Evolutionary conservation across 2,888 invertebrate genomes (phyloP).

Genomic region (Hirtodrosophila confusa): DNA sequence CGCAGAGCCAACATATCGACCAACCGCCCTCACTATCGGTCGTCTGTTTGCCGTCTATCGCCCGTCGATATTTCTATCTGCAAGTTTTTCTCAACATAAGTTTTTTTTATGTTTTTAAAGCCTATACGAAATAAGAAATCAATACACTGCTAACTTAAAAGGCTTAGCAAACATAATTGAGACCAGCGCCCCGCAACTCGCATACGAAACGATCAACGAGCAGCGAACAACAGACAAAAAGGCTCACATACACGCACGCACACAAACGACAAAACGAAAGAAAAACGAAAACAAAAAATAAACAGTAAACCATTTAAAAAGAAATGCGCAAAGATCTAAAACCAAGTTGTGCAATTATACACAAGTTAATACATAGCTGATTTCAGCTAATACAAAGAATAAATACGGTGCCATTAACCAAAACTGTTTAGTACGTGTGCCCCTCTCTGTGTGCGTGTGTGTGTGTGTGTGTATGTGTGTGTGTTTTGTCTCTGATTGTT

Average conservation of each 20-base stretch:
- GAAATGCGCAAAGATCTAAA: constrained; percentile 27
- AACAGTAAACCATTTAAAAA: constrained; percentile 17
- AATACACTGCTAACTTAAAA: constrained; percentile 46
- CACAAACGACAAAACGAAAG: constrained; percentile 37
- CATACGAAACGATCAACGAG: constrained; percentile 29
- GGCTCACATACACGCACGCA: constrained; percentile 40
- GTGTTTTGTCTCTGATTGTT: constrained; percentile 38
- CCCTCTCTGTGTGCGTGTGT: constrained; percentile 12
- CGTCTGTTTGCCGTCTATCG: constrained; percentile 47
- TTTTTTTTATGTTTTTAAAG: constrained; percentile 57
- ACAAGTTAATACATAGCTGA: constrained; percentile 25
- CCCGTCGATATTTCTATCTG: constrained; percentile 59
- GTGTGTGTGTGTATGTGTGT: constrained; percentile 12
- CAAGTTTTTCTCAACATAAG: constrained; percentile 58
- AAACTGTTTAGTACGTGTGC: constrained; percentile 16
- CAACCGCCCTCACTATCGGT: constrained; percentile 31
- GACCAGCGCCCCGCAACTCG: constrained; percentile 12
- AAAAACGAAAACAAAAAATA: constrained; percentile 21
- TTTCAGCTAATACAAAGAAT: constrained; percentile 16
- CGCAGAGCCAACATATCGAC: constrained; percentile 16
- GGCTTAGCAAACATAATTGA: constrained; percentile 36
- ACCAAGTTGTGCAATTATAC: constrained; percentile 24
- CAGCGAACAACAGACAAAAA: constrained; percentile 51
- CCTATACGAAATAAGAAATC: constrained; percentile 52
- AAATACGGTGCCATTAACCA: constrained; percentile 19